Evolutionary conservation across 2,113 vertebrate genomes (phyloP).

Genomic region (Macaca mulatta): DNA sequence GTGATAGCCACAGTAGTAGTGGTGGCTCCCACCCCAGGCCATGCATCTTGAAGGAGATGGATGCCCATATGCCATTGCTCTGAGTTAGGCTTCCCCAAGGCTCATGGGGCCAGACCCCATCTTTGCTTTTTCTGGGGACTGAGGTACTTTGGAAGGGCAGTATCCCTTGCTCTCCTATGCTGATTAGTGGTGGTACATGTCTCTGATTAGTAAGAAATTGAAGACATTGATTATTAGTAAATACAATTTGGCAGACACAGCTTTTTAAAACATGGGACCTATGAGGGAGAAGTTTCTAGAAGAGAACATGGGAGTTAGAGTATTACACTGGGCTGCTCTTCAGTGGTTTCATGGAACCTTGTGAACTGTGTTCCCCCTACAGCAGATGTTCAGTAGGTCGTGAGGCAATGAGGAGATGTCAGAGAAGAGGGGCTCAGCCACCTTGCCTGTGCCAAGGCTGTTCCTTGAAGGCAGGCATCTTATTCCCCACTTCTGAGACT

Average conservation of each 20-base stretch:
- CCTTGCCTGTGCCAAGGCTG: background rate
- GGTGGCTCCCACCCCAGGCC: background rate
- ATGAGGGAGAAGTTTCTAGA: background rate
- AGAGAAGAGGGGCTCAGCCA: background rate
- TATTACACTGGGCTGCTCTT: background rate
- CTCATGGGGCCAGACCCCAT: background rate
- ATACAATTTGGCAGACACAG: background rate
- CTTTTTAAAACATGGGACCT: background rate
- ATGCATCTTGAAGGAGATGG: background rate
- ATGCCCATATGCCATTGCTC: background rate
- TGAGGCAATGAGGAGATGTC: background rate
- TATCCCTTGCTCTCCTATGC: background rate
- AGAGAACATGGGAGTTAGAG: background rate
- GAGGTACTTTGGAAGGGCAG: background rate
- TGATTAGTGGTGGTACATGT: background rate
- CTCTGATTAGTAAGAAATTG: background rate
- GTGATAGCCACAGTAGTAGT: background rate
- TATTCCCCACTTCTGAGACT: background rate
- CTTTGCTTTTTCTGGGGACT: background rate
- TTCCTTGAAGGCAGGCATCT: background rate
- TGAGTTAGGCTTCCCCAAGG: background rate
- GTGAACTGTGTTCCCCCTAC: background rate
- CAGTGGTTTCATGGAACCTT: background rate
- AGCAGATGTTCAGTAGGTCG: background rate
- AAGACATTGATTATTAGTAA: constrained; percentile 30